Conservation (phyloP, 2,888 invertebrate genomes). For the Cyclophora albipunctata region DNA sequence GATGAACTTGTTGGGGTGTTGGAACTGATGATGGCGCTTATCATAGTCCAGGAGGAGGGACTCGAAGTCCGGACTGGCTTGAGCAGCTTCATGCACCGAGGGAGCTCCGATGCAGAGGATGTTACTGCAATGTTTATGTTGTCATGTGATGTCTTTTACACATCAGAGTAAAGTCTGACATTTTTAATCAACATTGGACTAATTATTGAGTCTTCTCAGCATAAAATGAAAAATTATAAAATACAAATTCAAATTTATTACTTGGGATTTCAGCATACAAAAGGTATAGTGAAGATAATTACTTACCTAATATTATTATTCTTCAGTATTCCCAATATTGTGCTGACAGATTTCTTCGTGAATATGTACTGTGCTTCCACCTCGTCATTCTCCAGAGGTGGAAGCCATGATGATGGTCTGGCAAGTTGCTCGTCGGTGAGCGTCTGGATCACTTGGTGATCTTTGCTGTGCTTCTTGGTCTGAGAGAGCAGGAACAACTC, state of each 20-base stretch:
- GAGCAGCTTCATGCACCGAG: slow-evolving; percentile 83
- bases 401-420: slow-evolving; percentile 80
- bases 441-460: slow-evolving; percentile 66
- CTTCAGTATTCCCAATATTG: slow-evolving; percentile 78
- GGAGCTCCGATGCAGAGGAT: slow-evolving; percentile 92
- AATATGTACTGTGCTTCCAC: slow-evolving; percentile 94
- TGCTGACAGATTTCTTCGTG: slow-evolving; percentile 78
- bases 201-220: no score
- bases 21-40: slow-evolving; percentile 80
- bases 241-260: no score
- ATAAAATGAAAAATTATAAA: no score
- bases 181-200: no score
- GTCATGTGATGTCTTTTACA: no score
- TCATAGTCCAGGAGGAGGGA: slow-evolving; percentile 89
- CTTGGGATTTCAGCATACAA: no score
- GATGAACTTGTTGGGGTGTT: slow-evolving; percentile 78
- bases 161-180: no score
- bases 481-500: slow-evolving; percentile 61
- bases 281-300: neutral
- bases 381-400: slow-evolving; percentile 82
- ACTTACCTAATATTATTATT: slow-evolving; percentile 76
- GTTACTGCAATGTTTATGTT: slow-evolving; percentile 65
- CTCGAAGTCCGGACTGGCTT: slow-evolving; percentile 40
- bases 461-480: slow-evolving; percentile 69
- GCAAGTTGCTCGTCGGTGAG: slow-evolving; percentile 75